A percentile compares a stretch with the other conserved stretches of the same genome.
phyloP scores from a whole-genome alignment of 2,888 invertebrate species.

The Aelia acuminata region DNA sequence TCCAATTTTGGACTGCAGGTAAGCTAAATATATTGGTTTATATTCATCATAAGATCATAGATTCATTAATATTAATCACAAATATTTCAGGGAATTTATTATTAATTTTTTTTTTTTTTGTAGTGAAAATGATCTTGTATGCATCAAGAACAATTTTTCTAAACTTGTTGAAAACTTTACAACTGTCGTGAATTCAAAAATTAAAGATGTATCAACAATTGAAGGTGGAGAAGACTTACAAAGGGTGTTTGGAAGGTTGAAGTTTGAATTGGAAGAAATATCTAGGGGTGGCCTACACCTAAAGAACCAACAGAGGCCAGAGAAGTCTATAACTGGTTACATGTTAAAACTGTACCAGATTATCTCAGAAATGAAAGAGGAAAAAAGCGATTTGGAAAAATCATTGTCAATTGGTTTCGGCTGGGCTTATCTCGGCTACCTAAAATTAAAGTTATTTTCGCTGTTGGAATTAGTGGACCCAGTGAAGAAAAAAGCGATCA shows the following conservation, averaged over 20 bases:
- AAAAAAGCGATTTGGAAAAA: constrained; percentile 51
- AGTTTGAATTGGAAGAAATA: constrained; percentile 24
- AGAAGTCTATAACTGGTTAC: constrained; percentile 34
- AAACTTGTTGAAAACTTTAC: constrained; percentile 48
- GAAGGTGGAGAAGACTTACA: constrained; percentile 20
- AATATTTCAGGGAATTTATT: not conserved
- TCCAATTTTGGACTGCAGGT: constrained; percentile 46
- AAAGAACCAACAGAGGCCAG: not conserved
- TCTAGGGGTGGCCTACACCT: not conserved
- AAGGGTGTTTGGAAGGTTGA: constrained; percentile 1
- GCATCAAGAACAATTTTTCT: constrained; percentile 62
- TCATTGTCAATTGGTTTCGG: constrained; percentile 65
- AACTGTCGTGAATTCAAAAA: constrained; percentile 53
- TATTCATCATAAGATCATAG: too few relatives aligned
- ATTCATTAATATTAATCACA: too few relatives aligned
- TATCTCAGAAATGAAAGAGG: constrained; percentile 9
- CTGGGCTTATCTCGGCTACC: constrained; percentile 71
- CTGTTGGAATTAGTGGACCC: constrained; percentile 85
- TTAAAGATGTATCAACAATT: not conserved
- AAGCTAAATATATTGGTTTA: too few relatives aligned
- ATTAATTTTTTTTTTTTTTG: constrained; percentile 62
- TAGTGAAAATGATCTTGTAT: constrained; percentile 66
- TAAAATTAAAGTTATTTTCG: constrained; percentile 75
- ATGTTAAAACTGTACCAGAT: constrained; percentile 51
- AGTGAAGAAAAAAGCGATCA: constrained; percentile 82